Evolutionary conservation across 2,888 invertebrate species (phyloP).

Genomic region (Rhogogaster chlorosoma): DNA sequence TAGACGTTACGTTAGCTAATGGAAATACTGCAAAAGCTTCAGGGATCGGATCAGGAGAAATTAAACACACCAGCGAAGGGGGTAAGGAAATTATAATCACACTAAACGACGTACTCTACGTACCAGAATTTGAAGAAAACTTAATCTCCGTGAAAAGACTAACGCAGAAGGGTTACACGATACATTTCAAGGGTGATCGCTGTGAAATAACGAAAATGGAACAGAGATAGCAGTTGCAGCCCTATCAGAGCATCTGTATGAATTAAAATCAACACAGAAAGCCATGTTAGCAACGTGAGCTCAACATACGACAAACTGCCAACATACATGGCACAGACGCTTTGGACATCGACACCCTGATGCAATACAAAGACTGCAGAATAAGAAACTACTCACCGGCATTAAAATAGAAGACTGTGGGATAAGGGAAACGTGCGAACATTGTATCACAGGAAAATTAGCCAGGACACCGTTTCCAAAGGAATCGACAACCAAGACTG

Average conservation of each 20-base stretch:
- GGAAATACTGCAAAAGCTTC: neutral
- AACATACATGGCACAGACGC: conserved; percentile 54
- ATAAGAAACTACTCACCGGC: conserved; percentile 42
- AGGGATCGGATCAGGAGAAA: neutral
- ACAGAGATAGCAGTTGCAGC: conserved; percentile 50
- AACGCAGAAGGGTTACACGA: conserved; percentile 51
- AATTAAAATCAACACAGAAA: neutral
- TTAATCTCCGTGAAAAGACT: conserved; percentile 59
- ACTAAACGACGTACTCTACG: conserved; percentile 57
- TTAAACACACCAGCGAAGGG: conserved; percentile 24
- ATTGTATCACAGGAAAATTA: conserved; percentile 63
- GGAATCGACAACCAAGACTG: conserved; percentile 47
- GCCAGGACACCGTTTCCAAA: conserved; percentile 58
- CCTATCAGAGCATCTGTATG: conserved; percentile 4
- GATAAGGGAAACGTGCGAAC: conserved; percentile 56
- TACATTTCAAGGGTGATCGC: conserved; percentile 53
- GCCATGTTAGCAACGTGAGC: neutral
- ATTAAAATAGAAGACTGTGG: conserved; percentile 58
- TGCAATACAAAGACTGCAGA: conserved; percentile 46
- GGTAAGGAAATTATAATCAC: conserved; percentile 46
- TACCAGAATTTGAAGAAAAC: conserved; percentile 57
- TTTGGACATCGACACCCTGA: conserved; percentile 55
- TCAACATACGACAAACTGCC: conserved; percentile 43
- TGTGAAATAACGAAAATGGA: conserved; percentile 53
- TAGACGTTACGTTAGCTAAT: neutral